Evolutionary conservation across 2,797 vertebrate genomes (phyloP), one percentile per base, ranked within the genome.

Genomic region (Diplodus sargus): DNA sequence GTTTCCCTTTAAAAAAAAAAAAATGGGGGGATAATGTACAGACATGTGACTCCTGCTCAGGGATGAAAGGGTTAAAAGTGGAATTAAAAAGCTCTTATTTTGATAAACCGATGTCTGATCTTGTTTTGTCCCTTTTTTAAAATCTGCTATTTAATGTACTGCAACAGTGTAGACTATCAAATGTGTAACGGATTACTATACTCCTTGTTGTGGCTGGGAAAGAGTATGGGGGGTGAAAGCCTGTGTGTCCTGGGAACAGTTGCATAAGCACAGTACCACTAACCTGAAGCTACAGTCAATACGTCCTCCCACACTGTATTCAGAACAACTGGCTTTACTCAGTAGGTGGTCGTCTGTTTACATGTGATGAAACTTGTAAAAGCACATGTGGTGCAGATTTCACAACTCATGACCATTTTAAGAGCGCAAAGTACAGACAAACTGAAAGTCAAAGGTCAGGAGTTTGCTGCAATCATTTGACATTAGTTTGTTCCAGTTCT

Each of bases 31-130:
- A 51, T 43, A 54, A 47, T 57, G 23, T 47, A 34, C 48, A 62
- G 48, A 47, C 30, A 53, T 34, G 49, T 22, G 47, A 62, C 43
- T 67, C 0, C 61, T 70, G 22, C 4, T 65, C 62, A 51, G 63
- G 59, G 30, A 68, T 72, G 18, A 61, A 70, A 49, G 6, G 25
- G 42, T 28, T 76, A 3, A 18, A n/a, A 60, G 59, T 60, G 28
- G 17, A 78, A 81, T 68, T 56, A 89, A 85, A 80, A 74, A 53
- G 18, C 30, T 73, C 1, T 61, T 51, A 58, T 70, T 82, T 82
- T 78, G 58, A n/a, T 75, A 49, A 75, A 64, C 23, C 2, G 4
- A 4, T 47, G 56, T 73, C 67, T 0, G 2, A 14, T 15, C 13
- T 82, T 9, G 14, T 65, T 68, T 61, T 13, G 13, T 1, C 2